Evolutionary conservation across 2,888 invertebrate species (phyloP), one percentile per base, ranked within the genome.

Genomic region (Brachyptera risi): DNA sequence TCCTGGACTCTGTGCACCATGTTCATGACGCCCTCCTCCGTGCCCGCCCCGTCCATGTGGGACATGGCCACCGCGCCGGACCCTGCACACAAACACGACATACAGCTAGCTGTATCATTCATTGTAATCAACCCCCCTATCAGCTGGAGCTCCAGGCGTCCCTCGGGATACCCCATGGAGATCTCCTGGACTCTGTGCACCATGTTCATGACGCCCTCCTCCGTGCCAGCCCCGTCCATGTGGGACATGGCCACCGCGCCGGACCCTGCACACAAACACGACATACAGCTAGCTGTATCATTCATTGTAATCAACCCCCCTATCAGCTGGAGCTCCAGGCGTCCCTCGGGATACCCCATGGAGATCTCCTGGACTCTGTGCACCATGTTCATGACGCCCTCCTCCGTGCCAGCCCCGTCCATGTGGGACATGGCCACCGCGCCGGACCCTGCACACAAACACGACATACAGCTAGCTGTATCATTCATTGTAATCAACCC

Each of bases 91-190:
- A n/a, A n/a, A n/a, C n/a, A n/a, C n/a, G n/a, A n/a, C n/a, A n/a
- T n/a, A n/a, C n/a, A n/a, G n/a, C n/a, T n/a, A n/a, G n/a, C n/a
- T n/a, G n/a, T n/a, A n/a, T n/a, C n/a, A n/a, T n/a, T n/a, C n/a
- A n/a, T n/a, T n/a, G n/a, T n/a, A n/a, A n/a, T n/a, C n/a, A 92
- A 96, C 44, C 95, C 96, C 62, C 96, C 96, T 66, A 93, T 86
- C 64, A 96, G 79, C 74, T 94, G 93, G 68, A 96, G 79, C 76
- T 96, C 94, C 59, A 95, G 82, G 67, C 95, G 83, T 42, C 93
- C 92, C 73, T 92, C 92, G 1, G 91, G 90, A 76, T 90, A 92
- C 37, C 91, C 92, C 40, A 88, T 79, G 4, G 92, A 90, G 63
- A 95, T 78, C 71, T 92, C 91, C 72, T 92, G 91, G n/a, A 95